phyloP scores from a whole-genome alignment of 2,797 vertebrate genomes.

The Enteromius trimaculatus region DNA sequence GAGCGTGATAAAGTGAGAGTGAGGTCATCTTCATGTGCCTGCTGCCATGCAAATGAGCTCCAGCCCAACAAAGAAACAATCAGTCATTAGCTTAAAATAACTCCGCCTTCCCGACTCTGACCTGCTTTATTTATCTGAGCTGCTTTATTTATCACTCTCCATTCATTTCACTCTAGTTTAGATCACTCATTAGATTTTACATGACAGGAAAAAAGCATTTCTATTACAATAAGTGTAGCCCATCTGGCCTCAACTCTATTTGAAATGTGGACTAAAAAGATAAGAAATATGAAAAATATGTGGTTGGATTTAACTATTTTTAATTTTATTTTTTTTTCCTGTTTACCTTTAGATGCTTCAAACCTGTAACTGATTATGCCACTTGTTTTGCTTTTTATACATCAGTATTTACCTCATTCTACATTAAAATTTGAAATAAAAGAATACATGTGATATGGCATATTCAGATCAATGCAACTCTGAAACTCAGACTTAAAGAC shows the following conservation, averaged over 20 bases:
- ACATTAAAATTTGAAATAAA: too few relatives aligned
- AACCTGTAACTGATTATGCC: too few relatives aligned
- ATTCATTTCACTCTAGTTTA: slow-evolving; percentile 15
- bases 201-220: slow-evolving; percentile 17
- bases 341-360: too few relatives aligned
- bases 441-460: too few relatives aligned
- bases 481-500: too few relatives aligned
- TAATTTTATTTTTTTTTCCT: neutral
- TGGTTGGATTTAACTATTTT: neutral
- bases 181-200: slow-evolving; percentile 5
- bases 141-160: neutral
- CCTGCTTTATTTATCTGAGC: slow-evolving; percentile 9
- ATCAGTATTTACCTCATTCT: too few relatives aligned
- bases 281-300: neutral
- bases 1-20: neutral
- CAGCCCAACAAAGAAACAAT: slow-evolving; percentile 24
- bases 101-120: neutral
- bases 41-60: slow-evolving; percentile 23
- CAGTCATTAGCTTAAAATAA: slow-evolving; percentile 10
- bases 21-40: slow-evolving; percentile 40
- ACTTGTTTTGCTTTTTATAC: too few relatives aligned
- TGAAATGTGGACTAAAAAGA: neutral
- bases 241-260: neutral
- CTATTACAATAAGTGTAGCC: neutral
- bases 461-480: too few relatives aligned